Evolutionary conservation across 2,888 invertebrate species (phyloP), one percentile per base, ranked within the genome.

Genomic region (Drosophila picticornis): DNA sequence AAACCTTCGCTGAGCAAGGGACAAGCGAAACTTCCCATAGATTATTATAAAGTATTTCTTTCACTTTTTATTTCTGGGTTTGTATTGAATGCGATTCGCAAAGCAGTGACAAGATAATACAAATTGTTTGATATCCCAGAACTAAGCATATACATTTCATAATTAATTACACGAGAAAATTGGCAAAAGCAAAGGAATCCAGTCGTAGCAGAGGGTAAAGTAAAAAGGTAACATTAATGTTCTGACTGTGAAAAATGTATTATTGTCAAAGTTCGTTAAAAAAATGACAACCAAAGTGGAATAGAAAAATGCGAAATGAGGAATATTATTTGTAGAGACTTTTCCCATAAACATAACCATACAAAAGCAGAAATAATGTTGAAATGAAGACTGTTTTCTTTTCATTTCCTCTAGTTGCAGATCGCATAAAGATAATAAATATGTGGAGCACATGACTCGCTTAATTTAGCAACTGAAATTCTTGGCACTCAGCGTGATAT

Each of bases 401-500:
- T 25, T 25, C n/a, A n/a, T 19, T 25, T n/a, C 27, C 1, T 11
- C 13, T 13, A 5, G 40, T 2, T 0, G n/a, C 11, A 25, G 43
- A 48, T 34, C 29, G 27, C 61, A 48, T 40, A 61, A 70, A 48
- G 53, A 70, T 57, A 67, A 73, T 77, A 62, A 59, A 72, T 62
- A 52, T 72, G 38, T 4, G 31, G 4, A 19, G 40, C 50, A 53
- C 68, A 77, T 48, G 50, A 48, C 52, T 27, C 46, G 38, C 40
- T 66, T 56, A 56, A 72, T 62, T 63, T 58, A 27, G 51, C 52
- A 50, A 46, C 29, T 40, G 62, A 73, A 73, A 70, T 74, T 60
- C 55, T 25, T 55, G 48, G 58, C 77, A 71, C 58, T 62, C 48
- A 59, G 59, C 51, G 50, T 51, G 70, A 67, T 74, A 66, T 81